These are phyloP conservation scores for Megalopta genalis DNA, from an alignment of 1,140 invertebrate species.

Conservation along the genomic window DNA sequence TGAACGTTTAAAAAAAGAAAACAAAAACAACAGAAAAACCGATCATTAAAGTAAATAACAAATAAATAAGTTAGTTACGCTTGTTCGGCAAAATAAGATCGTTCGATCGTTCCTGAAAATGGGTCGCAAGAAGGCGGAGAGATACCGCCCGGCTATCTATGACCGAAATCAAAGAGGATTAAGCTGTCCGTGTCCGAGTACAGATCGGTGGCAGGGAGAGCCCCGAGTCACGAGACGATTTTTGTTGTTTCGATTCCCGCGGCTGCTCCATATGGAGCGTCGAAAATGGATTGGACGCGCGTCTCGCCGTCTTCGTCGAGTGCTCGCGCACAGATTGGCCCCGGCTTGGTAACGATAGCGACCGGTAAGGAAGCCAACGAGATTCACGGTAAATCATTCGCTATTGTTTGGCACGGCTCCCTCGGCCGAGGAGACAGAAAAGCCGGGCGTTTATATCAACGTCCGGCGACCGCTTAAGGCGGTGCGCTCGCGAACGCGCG, in stretches of 20 bases:
- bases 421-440: constrained; percentile 13
- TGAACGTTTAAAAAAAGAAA: too few species aligned
- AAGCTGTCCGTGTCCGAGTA: too few species aligned
- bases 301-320: not conserved
- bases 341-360: constrained; percentile 6
- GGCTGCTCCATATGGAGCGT: not conserved
- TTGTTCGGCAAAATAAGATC: too few species aligned
- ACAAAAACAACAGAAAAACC: too few species aligned
- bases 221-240: too few species aligned
- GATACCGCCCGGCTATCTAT: too few species aligned
- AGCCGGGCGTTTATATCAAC: constrained; percentile 15
- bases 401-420: constrained; percentile 20
- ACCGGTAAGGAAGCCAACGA: constrained; percentile 27
- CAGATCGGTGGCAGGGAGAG: not conserved
- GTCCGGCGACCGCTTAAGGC: constrained; percentile 6
- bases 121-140: too few species aligned
- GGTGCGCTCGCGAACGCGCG: not conserved
- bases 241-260: not conserved
- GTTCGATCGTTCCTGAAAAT: too few species aligned
- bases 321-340: not conserved
- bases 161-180: too few species aligned
- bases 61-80: too few species aligned
- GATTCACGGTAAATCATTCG: constrained; percentile 42
- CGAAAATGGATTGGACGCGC: not conserved
- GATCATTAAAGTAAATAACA: too few species aligned